Conservation (phyloP, 2,888 invertebrate species). For the Theristus sp. region DNA sequence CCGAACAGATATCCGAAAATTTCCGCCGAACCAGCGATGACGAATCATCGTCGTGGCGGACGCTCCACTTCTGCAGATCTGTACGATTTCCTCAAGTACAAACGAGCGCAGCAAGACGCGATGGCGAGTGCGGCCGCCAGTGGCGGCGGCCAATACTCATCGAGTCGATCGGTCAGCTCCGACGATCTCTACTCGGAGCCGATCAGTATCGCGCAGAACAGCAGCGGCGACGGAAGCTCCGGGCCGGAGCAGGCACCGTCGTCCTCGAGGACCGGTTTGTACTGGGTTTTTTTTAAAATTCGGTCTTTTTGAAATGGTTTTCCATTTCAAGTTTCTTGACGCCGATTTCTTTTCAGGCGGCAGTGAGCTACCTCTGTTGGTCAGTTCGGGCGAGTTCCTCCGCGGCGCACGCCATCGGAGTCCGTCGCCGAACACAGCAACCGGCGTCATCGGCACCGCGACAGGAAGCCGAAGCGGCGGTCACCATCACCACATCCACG, state of each 20-base stretch:
- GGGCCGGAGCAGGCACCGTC: no score
- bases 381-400: not conserved
- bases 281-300: not conserved
- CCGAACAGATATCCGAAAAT: not conserved
- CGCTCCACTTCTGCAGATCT: not conserved
- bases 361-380: not conserved
- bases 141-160: not conserved
- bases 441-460: no score
- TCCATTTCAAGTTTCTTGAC: no score
- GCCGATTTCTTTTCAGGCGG: not conserved
- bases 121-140: not conserved
- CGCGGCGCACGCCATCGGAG: no score
- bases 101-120: not conserved
- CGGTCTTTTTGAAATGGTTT: not conserved
- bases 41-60: not conserved
- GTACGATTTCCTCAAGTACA: constrained; percentile 5
- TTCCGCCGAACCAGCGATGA: not conserved
- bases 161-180: not conserved
- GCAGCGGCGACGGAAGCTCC: no score
- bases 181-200: not conserved
- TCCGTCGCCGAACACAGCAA: no score
- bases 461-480: no score
- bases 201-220: not conserved
- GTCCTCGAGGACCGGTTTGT: no score
- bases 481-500: no score